These are phyloP conservation scores for Alcedo atthis DNA, from an alignment of 2,797 vertebrate species.

Conservation along the genomic window DNA sequence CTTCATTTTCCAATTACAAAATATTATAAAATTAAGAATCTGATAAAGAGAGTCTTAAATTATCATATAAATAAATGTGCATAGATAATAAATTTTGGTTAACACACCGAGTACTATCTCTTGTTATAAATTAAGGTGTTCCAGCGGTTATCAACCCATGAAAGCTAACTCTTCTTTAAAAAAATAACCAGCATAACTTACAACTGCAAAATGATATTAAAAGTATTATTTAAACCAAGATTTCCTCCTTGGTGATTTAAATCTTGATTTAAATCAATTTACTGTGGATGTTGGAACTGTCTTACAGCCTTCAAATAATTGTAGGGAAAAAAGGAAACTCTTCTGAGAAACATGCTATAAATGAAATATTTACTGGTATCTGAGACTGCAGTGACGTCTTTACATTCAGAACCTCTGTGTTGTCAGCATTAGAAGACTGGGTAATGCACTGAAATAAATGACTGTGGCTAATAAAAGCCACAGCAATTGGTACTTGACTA, in stretches of 20 bases:
- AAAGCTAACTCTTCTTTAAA: neutral
- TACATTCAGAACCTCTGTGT: neutral
- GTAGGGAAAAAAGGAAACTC: conserved; percentile 45
- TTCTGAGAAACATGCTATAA: conserved; percentile 27
- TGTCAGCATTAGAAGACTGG: neutral
- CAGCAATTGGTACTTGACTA: neutral
- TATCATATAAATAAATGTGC: conserved; percentile 5
- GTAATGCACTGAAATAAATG: neutral
- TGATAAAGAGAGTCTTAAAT: conserved; percentile 10
- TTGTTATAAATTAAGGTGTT: neutral
- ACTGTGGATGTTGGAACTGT: conserved; percentile 21
- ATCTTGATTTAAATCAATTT: conserved; percentile 38
- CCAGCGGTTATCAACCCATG: neutral
- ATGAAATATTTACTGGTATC: conserved; percentile 7
- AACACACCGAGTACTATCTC: neutral
- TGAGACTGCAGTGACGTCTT: neutral
- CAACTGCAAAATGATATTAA: conserved; percentile 1
- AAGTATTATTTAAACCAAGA: conserved; percentile 36
- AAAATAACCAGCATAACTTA: neutral
- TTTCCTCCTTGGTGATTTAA: conserved; percentile 35
- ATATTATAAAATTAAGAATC: conserved; percentile 15
- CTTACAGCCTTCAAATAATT: conserved; percentile 48
- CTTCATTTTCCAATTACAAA: conserved; percentile 39
- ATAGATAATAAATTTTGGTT: neutral
- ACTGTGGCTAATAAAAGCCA: neutral